Percentiles rank a stretch among this genome's conserved stretches.
phyloP scores from a whole-genome alignment of 2,113 vertebrate genomes.

The Oplegnathus fasciatus region DNA sequence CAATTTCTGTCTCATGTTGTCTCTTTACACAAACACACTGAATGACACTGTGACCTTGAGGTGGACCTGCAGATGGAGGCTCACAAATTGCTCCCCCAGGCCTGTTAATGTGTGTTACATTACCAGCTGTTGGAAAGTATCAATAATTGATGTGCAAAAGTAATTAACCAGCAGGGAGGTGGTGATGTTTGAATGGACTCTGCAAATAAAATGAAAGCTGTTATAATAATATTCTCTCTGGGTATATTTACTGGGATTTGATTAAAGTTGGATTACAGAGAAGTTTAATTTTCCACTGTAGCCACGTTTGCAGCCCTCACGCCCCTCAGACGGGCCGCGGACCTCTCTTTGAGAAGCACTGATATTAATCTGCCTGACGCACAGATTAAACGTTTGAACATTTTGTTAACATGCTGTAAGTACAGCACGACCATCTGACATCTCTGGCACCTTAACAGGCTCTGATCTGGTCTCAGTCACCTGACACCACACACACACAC shows the following conservation, averaged over 20 bases:
- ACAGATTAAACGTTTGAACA: not conserved
- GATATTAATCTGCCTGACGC: not conserved
- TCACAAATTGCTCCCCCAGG: not conserved
- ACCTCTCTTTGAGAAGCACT: not conserved
- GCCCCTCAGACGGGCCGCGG: too few relatives aligned
- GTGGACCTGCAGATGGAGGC: not conserved
- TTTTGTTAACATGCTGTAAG: not conserved
- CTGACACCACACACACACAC: constrained; percentile 54
- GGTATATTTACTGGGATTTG: not conserved
- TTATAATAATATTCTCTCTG: not conserved
- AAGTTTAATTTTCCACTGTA: not conserved
- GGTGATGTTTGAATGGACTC: not conserved
- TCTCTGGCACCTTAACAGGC: constrained; percentile 30
- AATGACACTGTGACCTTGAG: constrained; percentile 12
- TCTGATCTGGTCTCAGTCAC: constrained; percentile 61
- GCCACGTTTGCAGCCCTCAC: not conserved
- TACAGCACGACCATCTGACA: constrained; percentile 12
- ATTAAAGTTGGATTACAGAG: not conserved
- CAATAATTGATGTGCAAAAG: constrained; percentile 22
- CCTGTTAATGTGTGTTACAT: constrained; percentile 6
- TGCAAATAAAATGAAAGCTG: constrained; percentile 5
- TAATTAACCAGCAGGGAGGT: constrained; percentile 9
- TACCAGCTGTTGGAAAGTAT: not conserved
- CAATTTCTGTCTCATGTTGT: not conserved
- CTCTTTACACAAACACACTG: not conserved